A percentile compares a stretch with the other conserved stretches of the same genome.
These are phyloP conservation scores for Polylopha cassiicola DNA, from an alignment of 2,888 invertebrate species.

Conservation along the genomic window DNA sequence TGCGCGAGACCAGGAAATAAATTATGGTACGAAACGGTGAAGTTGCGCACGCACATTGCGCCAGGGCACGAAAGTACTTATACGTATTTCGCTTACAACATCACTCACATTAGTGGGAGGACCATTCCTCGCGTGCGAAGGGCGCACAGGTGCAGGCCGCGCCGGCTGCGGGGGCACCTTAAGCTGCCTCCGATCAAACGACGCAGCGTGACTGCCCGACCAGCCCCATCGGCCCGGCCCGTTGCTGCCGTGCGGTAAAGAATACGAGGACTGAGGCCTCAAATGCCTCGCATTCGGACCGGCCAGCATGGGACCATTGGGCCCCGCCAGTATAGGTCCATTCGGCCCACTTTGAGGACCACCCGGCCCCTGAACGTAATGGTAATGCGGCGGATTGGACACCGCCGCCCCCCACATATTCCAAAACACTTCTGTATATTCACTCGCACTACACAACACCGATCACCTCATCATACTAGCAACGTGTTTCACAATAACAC, in stretches of 20 bases:
- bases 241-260: conserved; percentile 75
- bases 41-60: conserved; percentile 44
- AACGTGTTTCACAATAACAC: conserved; percentile 52
- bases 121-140: conserved; percentile 49
- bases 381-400: conserved; percentile 66
- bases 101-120: conserved; percentile 60
- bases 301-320: conserved; percentile 22
- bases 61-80: conserved; percentile 42
- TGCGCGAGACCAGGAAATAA: conserved; percentile 63
- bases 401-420: conserved; percentile 73
- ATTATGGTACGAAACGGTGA: conserved; percentile 39
- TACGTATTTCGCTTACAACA: no score
- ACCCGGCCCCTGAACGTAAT: conserved; percentile 61
- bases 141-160: conserved; percentile 61
- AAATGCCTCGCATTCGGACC: conserved; percentile 52
- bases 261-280: conserved; percentile 71
- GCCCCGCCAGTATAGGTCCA: conserved; percentile 59
- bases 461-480: conserved; percentile 60
- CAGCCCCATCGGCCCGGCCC: conserved; percentile 75
- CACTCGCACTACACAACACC: conserved; percentile 51
- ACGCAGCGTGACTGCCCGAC: conserved; percentile 72
- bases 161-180: conserved; percentile 69
- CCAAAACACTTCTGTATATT: conserved; percentile 40
- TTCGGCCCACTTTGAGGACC: conserved; percentile 55
- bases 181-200: conserved; percentile 67